A percentile compares a stretch with the other conserved stretches of the same genome.
phyloP scores from a whole-genome alignment of 2,888 invertebrate species.

The Trimorus sp. region DNA sequence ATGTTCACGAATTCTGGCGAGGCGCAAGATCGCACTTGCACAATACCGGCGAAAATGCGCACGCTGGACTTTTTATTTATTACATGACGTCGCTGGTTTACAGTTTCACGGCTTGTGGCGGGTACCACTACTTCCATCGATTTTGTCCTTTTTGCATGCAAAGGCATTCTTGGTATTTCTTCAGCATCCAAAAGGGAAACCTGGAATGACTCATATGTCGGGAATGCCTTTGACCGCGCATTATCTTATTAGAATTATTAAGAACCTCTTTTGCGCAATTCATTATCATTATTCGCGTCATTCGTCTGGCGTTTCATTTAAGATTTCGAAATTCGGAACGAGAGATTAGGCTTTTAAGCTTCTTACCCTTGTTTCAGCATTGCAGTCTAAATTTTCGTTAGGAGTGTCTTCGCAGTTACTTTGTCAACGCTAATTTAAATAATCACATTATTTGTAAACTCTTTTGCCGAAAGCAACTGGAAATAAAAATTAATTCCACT shows the following conservation, averaged over 20 bases:
- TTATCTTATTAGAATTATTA: conserved; percentile 59
- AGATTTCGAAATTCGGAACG: conserved; percentile 33
- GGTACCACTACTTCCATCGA: conserved; percentile 49
- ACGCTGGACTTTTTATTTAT: conserved; percentile 47
- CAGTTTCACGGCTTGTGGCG: conserved; percentile 26
- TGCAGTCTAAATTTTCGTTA: conserved; percentile 14
- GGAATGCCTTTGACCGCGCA: conserved; percentile 54
- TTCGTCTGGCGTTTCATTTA: conserved; percentile 40
- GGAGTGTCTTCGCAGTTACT: background rate
- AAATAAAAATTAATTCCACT: background rate
- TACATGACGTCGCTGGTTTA: conserved; percentile 27
- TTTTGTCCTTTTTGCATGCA: conserved; percentile 43
- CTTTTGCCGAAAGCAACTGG: no score
- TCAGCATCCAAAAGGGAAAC: conserved; percentile 28
- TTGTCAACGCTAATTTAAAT: no score
- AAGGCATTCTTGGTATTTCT: conserved; percentile 51
- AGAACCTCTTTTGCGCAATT: conserved; percentile 47
- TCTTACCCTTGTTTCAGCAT: conserved; percentile 1
- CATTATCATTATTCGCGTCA: conserved; percentile 45
- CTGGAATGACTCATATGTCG: conserved; percentile 39
- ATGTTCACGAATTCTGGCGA: conserved; percentile 75
- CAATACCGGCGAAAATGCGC: conserved; percentile 8
- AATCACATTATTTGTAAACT: no score
- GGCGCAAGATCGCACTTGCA: conserved; percentile 47
- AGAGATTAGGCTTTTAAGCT: conserved; percentile 27